Conservation (phyloP, 2,888 invertebrate species). For the Ectemnius cavifrons region DNA sequence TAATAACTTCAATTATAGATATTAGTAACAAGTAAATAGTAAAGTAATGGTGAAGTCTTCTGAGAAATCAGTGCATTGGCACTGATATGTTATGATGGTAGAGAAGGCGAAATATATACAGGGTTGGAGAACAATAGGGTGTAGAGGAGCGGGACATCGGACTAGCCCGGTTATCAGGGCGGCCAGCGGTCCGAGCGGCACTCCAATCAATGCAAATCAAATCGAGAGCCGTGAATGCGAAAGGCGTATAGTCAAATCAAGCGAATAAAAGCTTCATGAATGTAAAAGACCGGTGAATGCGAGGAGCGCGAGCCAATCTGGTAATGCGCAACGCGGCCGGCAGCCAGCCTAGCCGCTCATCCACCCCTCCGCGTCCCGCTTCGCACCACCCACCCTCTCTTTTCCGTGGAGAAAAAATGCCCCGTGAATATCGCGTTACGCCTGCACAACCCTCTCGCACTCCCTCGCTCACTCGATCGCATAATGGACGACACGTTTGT, state of each 20-base stretch:
- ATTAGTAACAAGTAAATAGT: too few relatives aligned
- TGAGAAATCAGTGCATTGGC: too few relatives aligned
- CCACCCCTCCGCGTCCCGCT: not conserved
- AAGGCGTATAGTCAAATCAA: constrained; percentile 75
- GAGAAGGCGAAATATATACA: too few relatives aligned
- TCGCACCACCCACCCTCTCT: not conserved
- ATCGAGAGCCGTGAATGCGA: constrained; percentile 73
- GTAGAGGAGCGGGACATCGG: constrained; percentile 5
- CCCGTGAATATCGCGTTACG: constrained; percentile 37
- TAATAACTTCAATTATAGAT: too few relatives aligned
- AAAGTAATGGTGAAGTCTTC: too few relatives aligned
- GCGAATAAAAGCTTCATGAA: constrained; percentile 77
- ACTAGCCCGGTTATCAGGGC: constrained; percentile 51
- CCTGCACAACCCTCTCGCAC: constrained; percentile 11
- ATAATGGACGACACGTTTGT: constrained; percentile 30
- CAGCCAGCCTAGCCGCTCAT: constrained; percentile 21
- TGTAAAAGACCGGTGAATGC: constrained; percentile 75
- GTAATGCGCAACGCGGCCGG: constrained; percentile 66
- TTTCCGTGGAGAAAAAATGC: constrained; percentile 40
- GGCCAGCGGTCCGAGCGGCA: constrained; percentile 56
- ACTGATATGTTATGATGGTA: too few relatives aligned
- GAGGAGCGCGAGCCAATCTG: constrained; percentile 73
- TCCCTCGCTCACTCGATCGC: constrained; percentile 1
- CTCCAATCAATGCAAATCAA: constrained; percentile 78
- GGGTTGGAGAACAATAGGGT: not conserved